Evolutionary conservation across 64 coral and sea anemone genomes (phyloP).

Genomic region (Anthopleura sola): DNA sequence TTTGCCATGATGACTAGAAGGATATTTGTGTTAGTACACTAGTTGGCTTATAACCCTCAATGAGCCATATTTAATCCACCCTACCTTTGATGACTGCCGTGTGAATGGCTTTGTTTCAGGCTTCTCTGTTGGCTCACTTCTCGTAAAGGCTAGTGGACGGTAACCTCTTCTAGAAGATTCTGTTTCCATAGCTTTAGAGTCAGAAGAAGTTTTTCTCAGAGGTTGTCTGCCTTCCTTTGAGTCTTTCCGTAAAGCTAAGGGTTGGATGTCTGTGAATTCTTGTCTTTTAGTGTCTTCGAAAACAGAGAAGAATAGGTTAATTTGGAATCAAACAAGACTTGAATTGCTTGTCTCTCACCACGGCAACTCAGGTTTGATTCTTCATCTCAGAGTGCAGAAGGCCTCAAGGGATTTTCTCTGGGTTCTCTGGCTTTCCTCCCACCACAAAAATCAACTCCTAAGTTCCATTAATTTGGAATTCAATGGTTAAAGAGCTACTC

Average conservation of each 20-base stretch:
- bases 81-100: constrained; percentile 57
- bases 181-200: constrained; percentile 10
- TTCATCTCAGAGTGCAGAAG: too few relatives aligned
- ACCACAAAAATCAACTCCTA: too few relatives aligned
- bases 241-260: neutral
- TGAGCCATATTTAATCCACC: neutral
- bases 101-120: constrained; percentile 10
- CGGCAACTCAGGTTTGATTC: too few relatives aligned
- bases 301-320: neutral
- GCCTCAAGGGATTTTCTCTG: too few relatives aligned
- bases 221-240: constrained; percentile 4
- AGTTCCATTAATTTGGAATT: too few relatives aligned
- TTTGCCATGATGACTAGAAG: too few relatives aligned
- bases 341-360: neutral
- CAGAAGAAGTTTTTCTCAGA: constrained; percentile 44
- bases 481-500: too few relatives aligned
- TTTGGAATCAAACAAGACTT: neutral
- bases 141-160: neutral
- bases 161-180: constrained; percentile 9
- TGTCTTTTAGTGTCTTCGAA: constrained; percentile 28
- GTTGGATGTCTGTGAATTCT: constrained; percentile 13
- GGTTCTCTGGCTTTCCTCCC: too few relatives aligned
- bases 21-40: too few relatives aligned
- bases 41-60: neutral
- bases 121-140: neutral